A percentile compares a stretch with the other conserved stretches of the same genome.
Conservation (phyloP, 64 coral and sea anemone genomes). For the Actinia equina region DNA sequence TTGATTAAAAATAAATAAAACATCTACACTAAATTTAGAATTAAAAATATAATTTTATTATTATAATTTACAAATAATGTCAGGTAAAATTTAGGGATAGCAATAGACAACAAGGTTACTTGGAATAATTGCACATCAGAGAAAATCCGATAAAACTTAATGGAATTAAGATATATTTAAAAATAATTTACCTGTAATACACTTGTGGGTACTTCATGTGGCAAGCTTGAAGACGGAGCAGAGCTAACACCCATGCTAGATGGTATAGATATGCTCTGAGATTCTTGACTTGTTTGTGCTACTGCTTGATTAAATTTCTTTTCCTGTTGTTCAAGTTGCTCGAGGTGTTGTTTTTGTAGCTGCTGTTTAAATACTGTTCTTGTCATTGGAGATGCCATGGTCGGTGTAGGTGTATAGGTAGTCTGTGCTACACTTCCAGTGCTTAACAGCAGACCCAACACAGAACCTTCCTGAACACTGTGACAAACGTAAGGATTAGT, state of each 20-base stretch:
- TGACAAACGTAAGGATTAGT: conserved; percentile 11
- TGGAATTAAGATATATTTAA: too few relatives aligned
- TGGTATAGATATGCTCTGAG: conserved; percentile 75
- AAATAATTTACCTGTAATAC: conserved; percentile 52
- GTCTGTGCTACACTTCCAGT: background rate
- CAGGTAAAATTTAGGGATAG: too few relatives aligned
- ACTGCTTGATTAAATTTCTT: conserved; percentile 21
- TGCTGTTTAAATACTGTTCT: conserved; percentile 88
- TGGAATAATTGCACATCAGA: too few relatives aligned
- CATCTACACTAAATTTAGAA: background rate
- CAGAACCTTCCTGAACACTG: background rate
- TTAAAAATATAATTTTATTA: background rate
- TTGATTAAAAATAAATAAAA: too few relatives aligned
- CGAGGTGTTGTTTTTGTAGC: conserved; percentile 74
- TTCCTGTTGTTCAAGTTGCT: conserved; percentile 68
- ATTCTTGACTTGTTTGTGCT: conserved; percentile 22
- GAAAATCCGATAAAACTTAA: too few relatives aligned
- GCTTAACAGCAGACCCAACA: background rate
- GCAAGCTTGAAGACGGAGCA: conserved; percentile 33
- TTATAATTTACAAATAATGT: background rate
- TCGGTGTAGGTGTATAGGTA: background rate
- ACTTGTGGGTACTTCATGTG: conserved; percentile 77
- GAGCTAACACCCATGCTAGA: conserved; percentile 10
- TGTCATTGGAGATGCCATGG: conserved; percentile 83
- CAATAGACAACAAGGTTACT: too few relatives aligned